Evolutionary conservation across 2,888 invertebrate species (phyloP), one percentile per base, ranked within the genome.

Genomic region (Sturmia bella): DNA sequence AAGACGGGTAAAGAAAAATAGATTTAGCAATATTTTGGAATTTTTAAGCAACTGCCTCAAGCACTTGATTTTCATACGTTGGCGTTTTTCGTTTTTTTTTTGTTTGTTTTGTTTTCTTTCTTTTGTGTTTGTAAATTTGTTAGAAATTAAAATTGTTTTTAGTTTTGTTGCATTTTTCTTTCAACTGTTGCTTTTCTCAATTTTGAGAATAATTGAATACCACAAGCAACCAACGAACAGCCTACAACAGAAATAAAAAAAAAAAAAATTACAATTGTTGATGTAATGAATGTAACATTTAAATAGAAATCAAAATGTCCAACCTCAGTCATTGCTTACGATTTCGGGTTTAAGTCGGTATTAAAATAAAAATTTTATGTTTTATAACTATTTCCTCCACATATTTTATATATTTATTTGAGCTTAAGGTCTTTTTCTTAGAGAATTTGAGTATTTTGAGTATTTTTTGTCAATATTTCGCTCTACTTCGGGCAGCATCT

Each of bases 51-150:
- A 68, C 77, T 63, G 64, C 32, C 64, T 32, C 43, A 64, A 77
- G 77, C 81, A 82, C 81, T 82, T 82, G 81, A 74, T 77, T 73
- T 73, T 73, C 50, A 15, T 37, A 52, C 66, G 57, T 69, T 70
- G 63, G 48, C 27, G 74, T 64, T 24, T 57, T 50, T 32, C 59
- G 19, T 50, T 68, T 7, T 32, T 59, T 45, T 50, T 77, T 41
- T 63, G 48, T 75, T 75, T 69, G 77, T 77, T n/a, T n/a, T n/a
- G n/a, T n/a, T 50, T 32, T 68, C 21, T 50, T 68, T 7, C 43
- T 59, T 45, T 50, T 77, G 50, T 63, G 48, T 75, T 75, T 69
- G 77, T 77, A 61, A 69, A 69, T 73, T 81, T 81, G 73, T 82
- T 78, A 76, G 72, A 80, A 80, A 80, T 66, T 73, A 54, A 59